Percentiles rank a stretch among this genome's conserved stretches.
phyloP scores from a whole-genome alignment of 2,797 vertebrate genomes.

The Pelodytes ibericus region DNA sequence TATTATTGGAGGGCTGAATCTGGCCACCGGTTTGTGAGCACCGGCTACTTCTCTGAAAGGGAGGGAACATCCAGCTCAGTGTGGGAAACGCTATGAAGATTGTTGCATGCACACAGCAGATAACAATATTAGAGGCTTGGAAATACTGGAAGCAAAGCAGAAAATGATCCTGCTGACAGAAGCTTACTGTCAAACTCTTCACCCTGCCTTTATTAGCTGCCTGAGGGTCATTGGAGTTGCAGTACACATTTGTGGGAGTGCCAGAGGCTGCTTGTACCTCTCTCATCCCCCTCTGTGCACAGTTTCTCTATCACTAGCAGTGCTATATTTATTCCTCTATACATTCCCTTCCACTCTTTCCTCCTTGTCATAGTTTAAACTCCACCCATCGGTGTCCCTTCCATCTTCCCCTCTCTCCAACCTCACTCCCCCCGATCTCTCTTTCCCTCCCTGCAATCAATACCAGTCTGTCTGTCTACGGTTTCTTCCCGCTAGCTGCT shows the following conservation, averaged over 20 bases:
- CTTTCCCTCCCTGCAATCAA: slow-evolving; percentile 42
- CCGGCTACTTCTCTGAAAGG: no score
- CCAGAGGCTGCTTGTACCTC: no score
- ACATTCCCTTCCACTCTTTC: neutral
- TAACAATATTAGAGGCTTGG: no score
- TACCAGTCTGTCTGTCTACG: slow-evolving; percentile 55
- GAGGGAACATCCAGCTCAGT: no score
- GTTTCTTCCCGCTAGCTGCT: slow-evolving; percentile 51
- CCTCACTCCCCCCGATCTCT: slow-evolving; percentile 29
- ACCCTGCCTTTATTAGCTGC: neutral
- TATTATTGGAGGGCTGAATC: no score
- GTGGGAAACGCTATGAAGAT: no score
- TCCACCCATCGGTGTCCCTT: neutral
- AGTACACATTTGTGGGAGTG: neutral
- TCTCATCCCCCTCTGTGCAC: neutral
- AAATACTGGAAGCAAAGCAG: no score
- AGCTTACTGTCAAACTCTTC: no score
- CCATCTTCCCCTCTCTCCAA: slow-evolving; percentile 12
- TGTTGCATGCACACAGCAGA: no score
- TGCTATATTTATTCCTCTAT: neutral
- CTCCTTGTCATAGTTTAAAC: neutral
- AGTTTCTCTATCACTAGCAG: neutral
- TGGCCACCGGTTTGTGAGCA: no score
- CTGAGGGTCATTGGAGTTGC: neutral
- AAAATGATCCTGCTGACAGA: no score